phyloP scores from a whole-genome alignment of 2,113 vertebrate genomes.

The Accipiter virgatus region DNA sequence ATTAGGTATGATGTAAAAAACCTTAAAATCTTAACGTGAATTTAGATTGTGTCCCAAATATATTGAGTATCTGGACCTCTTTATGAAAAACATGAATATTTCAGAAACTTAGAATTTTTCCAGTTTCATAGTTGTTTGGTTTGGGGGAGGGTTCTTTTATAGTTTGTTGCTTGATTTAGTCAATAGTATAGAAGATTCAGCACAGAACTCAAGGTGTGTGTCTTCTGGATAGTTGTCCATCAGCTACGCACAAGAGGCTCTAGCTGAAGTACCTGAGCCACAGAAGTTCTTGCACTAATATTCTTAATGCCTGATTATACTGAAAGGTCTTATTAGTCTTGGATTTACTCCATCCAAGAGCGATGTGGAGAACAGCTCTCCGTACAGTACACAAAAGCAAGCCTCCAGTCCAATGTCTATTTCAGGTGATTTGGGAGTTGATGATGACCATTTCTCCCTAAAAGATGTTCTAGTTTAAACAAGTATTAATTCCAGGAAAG shows the following conservation, averaged over 20 bases:
- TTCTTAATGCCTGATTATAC: neutral
- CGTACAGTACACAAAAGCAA: neutral
- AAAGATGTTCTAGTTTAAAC: neutral
- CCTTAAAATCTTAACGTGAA: neutral
- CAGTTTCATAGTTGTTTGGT: neutral
- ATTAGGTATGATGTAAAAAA: neutral
- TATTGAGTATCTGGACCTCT: neutral
- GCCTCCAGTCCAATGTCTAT: neutral
- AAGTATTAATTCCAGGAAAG: neutral
- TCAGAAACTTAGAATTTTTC: neutral
- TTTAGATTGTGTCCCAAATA: neutral
- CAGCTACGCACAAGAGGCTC: neutral
- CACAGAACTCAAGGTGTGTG: neutral
- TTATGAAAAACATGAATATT: neutral
- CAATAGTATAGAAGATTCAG: neutral
- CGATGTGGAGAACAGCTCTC: neutral
- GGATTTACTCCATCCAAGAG: neutral
- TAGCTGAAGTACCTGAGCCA: neutral
- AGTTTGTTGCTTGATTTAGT: neutral
- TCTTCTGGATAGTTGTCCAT: neutral
- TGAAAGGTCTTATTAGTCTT: neutral
- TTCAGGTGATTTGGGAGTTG: neutral
- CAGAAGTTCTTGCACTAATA: neutral
- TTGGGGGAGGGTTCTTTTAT: no score
- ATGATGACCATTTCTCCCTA: neutral